These are phyloP conservation scores for Amiota mariae DNA, from an alignment of 2,888 invertebrate genomes.

Conservation along the genomic window DNA sequence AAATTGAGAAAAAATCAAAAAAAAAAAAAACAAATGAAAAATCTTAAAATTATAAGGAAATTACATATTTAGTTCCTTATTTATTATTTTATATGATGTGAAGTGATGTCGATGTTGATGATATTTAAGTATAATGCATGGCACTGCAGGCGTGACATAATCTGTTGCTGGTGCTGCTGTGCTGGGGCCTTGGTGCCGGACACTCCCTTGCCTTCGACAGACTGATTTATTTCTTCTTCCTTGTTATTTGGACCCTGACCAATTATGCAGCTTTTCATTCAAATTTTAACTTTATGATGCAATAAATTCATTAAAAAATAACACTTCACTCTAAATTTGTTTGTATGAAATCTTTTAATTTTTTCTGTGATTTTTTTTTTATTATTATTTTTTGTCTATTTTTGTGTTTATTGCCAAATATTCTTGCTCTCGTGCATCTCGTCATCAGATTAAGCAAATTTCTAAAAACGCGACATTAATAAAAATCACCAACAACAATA, in stretches of 20 bases:
- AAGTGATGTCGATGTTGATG: no score
- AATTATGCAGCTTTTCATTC: constrained; percentile 21
- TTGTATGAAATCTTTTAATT: constrained; percentile 30
- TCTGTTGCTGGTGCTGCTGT: neutral
- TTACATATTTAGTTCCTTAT: no score
- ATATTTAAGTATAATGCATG: neutral
- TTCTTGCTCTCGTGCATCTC: constrained; percentile 31
- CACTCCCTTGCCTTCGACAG: constrained; percentile 32
- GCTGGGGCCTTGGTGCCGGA: neutral
- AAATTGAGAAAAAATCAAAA: no score
- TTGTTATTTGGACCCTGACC: neutral
- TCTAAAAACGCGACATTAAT: neutral
- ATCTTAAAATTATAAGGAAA: neutral
- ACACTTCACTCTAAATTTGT: constrained; percentile 25
- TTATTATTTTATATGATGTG: no score
- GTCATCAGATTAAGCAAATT: constrained; percentile 12
- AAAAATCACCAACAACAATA: neutral
- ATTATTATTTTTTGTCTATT: constrained; percentile 38
- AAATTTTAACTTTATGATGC: constrained; percentile 38
- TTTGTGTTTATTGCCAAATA: constrained; percentile 56
- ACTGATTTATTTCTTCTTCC: neutral
- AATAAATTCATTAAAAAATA: constrained; percentile 37
- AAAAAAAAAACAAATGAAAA: neutral
- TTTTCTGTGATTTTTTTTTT: constrained; percentile 18
- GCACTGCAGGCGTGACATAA: constrained; percentile 13